Evolutionary conservation across 2,888 invertebrate species (phyloP).

Genomic region (Cinara cedri): DNA sequence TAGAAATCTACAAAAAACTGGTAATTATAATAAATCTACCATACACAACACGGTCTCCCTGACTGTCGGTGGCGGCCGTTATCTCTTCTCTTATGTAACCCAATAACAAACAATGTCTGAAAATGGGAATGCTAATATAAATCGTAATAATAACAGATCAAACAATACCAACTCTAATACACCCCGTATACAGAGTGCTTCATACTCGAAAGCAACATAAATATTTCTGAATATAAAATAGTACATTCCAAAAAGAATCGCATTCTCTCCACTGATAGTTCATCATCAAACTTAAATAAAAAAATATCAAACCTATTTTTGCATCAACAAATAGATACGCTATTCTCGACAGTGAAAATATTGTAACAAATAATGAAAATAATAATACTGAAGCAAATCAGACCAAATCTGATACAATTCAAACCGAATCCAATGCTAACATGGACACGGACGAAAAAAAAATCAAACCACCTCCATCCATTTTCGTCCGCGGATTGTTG

Average conservation of each 20-base stretch:
- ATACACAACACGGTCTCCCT: not conserved
- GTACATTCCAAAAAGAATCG: too few relatives aligned
- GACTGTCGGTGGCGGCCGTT: not conserved
- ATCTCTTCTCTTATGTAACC: not conserved
- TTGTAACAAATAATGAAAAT: too few relatives aligned
- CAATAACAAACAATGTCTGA: not conserved
- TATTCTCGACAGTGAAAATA: too few relatives aligned
- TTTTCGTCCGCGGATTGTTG: not conserved
- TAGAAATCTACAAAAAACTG: too few relatives aligned
- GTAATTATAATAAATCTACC: not conserved
- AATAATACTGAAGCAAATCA: too few relatives aligned
- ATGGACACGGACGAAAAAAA: not conserved
- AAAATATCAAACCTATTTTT: too few relatives aligned
- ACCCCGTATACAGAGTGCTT: not conserved
- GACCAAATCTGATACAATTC: not conserved
- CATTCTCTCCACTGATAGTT: too few relatives aligned
- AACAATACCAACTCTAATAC: not conserved
- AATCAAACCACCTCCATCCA: not conserved
- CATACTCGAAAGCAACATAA: too few relatives aligned
- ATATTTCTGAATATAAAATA: too few relatives aligned
- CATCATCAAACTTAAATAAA: too few relatives aligned
- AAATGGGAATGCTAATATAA: not conserved
- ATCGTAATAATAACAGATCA: not conserved
- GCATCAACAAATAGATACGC: too few relatives aligned
- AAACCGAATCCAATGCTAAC: not conserved